A percentile compares a stretch with the other conserved stretches of the same genome.
phyloP scores from a whole-genome alignment of 2,888 invertebrate species.

The Oxycera nigricornis region DNA sequence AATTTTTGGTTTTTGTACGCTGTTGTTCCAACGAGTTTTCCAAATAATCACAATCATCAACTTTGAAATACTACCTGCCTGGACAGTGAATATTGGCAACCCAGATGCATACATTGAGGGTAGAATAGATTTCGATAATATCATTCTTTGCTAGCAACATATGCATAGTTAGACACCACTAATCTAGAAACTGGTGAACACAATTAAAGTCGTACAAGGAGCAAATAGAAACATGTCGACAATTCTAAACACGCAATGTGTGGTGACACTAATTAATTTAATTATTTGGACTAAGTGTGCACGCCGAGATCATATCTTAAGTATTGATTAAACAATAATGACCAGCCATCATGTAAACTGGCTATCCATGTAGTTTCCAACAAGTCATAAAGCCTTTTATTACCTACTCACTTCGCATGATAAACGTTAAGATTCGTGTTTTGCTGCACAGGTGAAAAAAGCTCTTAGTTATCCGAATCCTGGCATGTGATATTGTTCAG shows the following conservation, averaged over 20 bases:
- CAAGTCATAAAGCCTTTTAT: conserved; percentile 7
- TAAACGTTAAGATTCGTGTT: neutral
- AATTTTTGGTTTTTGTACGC: too few relatives aligned
- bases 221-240: neutral
- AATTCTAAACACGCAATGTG: conserved; percentile 49
- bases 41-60: too few relatives aligned
- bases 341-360: conserved; percentile 48
- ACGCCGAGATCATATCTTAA: conserved; percentile 49
- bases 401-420: neutral
- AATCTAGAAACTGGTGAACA: too few relatives aligned
- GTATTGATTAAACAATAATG: conserved; percentile 51
- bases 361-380: conserved; percentile 23
- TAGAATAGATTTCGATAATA: too few relatives aligned
- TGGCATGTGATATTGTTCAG: neutral
- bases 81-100: too few relatives aligned
- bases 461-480: neutral
- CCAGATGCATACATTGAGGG: too few relatives aligned
- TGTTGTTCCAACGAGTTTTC: too few relatives aligned
- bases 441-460: neutral
- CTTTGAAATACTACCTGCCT: too few relatives aligned
- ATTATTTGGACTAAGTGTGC: conserved; percentile 51
- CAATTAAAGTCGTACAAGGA: neutral
- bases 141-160: too few relatives aligned
- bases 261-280: conserved; percentile 52
- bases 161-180: too few relatives aligned